Evolutionary conservation across 2,888 invertebrate genomes (phyloP).

Genomic region (Apotomis turbidana): DNA sequence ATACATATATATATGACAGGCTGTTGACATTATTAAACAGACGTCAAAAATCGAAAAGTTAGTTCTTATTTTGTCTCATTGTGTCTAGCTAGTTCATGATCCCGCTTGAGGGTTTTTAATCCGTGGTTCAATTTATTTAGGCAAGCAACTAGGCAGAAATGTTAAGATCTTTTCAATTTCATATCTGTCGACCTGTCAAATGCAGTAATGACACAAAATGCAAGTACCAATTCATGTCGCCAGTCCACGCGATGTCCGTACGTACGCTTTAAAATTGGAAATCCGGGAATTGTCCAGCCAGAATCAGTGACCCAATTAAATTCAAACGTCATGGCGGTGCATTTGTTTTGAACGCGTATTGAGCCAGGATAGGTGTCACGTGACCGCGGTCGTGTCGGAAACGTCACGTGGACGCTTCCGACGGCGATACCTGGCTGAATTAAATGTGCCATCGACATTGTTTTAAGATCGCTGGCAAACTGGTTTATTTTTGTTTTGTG

Average conservation of each 20-base stretch:
- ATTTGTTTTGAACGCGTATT: slow-evolving; percentile 41
- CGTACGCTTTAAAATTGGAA: slow-evolving; percentile 18
- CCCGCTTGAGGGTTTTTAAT: too few relatives aligned
- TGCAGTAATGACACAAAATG: too few relatives aligned
- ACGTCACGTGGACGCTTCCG: slow-evolving; percentile 74
- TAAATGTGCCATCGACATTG: slow-evolving; percentile 29
- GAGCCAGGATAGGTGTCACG: slow-evolving; percentile 64
- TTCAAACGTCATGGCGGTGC: slow-evolving; percentile 31
- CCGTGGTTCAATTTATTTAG: too few relatives aligned
- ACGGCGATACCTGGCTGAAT: slow-evolving; percentile 55
- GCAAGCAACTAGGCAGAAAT: too few relatives aligned
- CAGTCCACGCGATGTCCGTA: too few relatives aligned
- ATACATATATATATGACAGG: not conserved
- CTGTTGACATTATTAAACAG: too few relatives aligned
- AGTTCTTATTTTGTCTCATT: too few relatives aligned
- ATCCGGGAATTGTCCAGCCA: slow-evolving; percentile 24
- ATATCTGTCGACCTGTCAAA: not conserved
- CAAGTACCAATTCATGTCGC: too few relatives aligned
- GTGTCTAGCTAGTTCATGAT: too few relatives aligned
- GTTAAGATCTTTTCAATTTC: too few relatives aligned
- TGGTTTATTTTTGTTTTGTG: too few relatives aligned
- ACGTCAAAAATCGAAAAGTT: too few relatives aligned
- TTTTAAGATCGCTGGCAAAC: not conserved
- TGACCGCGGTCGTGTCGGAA: slow-evolving; percentile 63
- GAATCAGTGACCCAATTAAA: slow-evolving; percentile 33